Evolutionary conservation across 2,113 vertebrate genomes (phyloP).

Genomic region (Poicephalus meyeri): DNA sequence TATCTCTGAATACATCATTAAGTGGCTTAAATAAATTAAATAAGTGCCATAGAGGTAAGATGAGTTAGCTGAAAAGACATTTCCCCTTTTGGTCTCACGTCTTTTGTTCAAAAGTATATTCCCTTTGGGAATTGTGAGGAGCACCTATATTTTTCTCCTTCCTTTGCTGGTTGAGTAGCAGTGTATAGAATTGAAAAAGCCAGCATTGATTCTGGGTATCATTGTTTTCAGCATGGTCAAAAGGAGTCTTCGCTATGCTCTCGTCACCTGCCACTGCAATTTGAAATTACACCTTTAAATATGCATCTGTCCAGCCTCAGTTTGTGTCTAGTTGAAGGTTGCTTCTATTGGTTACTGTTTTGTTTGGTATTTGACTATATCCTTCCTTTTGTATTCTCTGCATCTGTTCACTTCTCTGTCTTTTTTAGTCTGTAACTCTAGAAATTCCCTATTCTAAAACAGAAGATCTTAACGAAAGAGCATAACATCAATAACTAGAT

Average conservation of each 20-base stretch:
- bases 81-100: background rate
- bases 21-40: background rate
- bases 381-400: background rate
- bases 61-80: background rate
- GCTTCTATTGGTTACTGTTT: background rate
- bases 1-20: background rate
- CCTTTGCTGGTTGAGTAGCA: background rate
- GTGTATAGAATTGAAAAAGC: background rate
- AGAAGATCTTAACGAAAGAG: background rate
- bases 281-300: background rate
- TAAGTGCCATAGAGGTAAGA: background rate
- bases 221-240: background rate
- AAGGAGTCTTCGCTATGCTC: background rate
- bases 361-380: background rate
- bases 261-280: background rate
- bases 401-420: background rate
- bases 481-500: background rate
- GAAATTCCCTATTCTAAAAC: background rate
- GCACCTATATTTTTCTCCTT: background rate
- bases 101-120: background rate
- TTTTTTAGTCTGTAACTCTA: background rate
- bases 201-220: background rate
- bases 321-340: background rate
- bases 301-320: background rate
- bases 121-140: background rate